phyloP scores from a whole-genome alignment of 2,113 vertebrate genomes.

The Lycaon pictus region DNA sequence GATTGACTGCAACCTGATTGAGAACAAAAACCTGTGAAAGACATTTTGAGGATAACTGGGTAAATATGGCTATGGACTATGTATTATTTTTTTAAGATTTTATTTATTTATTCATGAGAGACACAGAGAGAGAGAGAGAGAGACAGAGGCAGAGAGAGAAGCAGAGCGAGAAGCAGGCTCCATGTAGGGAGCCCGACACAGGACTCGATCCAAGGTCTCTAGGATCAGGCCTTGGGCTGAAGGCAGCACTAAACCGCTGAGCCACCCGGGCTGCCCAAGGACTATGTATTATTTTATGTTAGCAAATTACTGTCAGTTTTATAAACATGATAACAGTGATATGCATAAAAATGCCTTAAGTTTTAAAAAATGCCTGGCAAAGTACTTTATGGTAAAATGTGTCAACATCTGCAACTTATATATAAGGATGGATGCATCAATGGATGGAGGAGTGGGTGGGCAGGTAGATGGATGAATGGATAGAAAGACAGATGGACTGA shows the following conservation, averaged over 20 bases:
- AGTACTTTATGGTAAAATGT: not conserved
- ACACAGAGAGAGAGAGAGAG: no score
- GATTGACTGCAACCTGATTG: not conserved
- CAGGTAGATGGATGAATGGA: not conserved
- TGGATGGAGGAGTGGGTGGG: no score
- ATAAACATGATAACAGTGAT: not conserved
- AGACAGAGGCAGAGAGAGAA: no score
- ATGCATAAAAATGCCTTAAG: not conserved
- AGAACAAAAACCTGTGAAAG: not conserved
- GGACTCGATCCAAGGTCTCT: no score
- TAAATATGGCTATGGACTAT: not conserved
- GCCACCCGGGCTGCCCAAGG: no score
- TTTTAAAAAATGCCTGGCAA: not conserved
- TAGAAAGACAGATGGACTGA: not conserved
- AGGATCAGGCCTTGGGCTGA: no score
- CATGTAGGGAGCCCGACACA: no score
- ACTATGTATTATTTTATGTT: not conserved
- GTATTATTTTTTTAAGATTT: not conserved
- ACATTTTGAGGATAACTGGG: not conserved
- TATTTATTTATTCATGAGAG: no score
- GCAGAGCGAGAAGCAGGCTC: no score
- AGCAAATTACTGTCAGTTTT: not conserved
- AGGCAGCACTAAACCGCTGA: no score
- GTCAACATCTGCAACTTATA: not conserved
- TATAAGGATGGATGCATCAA: not conserved